These are phyloP conservation scores for Patella pellucida DNA, from an alignment of 2,888 invertebrate species.

Conservation along the genomic window DNA sequence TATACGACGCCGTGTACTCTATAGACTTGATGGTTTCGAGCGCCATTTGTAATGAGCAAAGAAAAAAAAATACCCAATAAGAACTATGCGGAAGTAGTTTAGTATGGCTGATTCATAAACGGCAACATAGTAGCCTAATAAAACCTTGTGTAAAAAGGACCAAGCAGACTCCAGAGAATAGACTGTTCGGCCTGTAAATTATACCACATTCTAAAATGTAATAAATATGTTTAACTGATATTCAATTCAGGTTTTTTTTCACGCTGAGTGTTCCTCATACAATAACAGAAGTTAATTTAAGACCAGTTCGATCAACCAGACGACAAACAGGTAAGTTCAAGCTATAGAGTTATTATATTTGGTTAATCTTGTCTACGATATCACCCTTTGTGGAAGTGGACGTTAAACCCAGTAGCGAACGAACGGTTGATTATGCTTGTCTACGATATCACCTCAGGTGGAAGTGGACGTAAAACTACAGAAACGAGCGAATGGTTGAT, in stretches of 20 bases:
- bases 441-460: too few species aligned
- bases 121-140: neutral
- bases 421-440: too few species aligned
- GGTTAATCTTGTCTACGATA: too few species aligned
- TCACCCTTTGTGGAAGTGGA: too few species aligned
- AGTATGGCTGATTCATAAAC: neutral
- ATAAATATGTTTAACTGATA: neutral
- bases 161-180: neutral
- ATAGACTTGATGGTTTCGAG: too few species aligned
- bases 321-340: conserved; percentile 46
- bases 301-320: conserved; percentile 57
- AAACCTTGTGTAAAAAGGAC: neutral
- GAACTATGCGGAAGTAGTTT: neutral
- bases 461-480: too few species aligned
- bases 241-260: conserved; percentile 54
- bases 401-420: too few species aligned
- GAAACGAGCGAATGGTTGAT: too few species aligned
- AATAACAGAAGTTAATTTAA: conserved; percentile 52
- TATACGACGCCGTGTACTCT: too few species aligned
- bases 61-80: neutral
- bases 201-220: neutral
- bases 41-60: neutral
- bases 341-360: too few species aligned
- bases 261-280: conserved; percentile 64
- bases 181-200: neutral